Base-by-base conservation (phyloP, 2,888 invertebrate species). In the Drosophila mimica region DNA sequence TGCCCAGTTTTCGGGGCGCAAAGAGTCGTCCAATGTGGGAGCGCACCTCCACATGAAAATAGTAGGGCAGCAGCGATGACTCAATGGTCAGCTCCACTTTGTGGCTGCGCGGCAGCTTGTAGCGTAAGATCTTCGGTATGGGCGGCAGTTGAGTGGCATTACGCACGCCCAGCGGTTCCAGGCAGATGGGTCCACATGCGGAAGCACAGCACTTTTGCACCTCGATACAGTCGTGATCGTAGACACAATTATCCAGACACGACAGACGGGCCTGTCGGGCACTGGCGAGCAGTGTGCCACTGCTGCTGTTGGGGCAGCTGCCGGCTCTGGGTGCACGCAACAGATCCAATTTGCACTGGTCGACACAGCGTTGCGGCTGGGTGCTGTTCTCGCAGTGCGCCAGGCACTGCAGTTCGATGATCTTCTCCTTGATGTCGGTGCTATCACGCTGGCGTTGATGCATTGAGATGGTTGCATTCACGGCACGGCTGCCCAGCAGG, bases 101-200 rank as follows among this genome's bases (percentile, higher is more conserved):
- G 93, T 79, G 95, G 90, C 68, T 96, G 92, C 91, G 89, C 13
- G 92, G 87, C 52, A 91, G 74, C 68, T 90, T 94, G n/a, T 95
- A 94, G 75, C 94, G 94, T 58, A 95, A 92, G 80, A 96, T 94
- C 51, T 92, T 92, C 20, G 96, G 96, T 85, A 95, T 93, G 7
- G 94, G 94, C 59, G 96, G 96, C 60, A 96, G 92, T 80, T 94
- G 95, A 94, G 88, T 74, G 88, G 93, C 91, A 65, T 92, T 89
- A 11, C 88, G 80, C 40, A 92, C 74, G 66, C 95, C 95, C 8
- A 94, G 84, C 0, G 96, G 95, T 36, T 95, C 94, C 88, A 95
- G 95, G 91, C 96, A 97, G 30, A 95, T 95, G 28, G 95, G 94
- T 0, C 96, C 96, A 83, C 96, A 96, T 31, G 94, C 95, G 43